Evolutionary conservation across 2,888 invertebrate species (phyloP).

Genomic region (Cryptus armator): DNA sequence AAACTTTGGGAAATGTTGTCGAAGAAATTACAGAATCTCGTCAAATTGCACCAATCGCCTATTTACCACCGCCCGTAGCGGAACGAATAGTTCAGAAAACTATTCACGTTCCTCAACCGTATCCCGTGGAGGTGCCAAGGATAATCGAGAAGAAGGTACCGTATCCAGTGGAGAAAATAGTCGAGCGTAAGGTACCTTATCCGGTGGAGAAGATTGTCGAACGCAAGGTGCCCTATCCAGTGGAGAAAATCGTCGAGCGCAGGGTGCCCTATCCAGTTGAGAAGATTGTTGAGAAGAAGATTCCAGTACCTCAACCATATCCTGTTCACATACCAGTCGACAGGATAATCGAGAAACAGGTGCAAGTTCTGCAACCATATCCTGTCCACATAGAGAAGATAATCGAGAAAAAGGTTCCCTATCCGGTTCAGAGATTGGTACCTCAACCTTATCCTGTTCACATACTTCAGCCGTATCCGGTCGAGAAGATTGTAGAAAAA

Average conservation of each 20-base stretch:
- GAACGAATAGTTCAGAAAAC: slow-evolving; percentile 85
- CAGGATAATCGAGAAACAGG: slow-evolving; percentile 88
- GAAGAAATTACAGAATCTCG: slow-evolving; percentile 14
- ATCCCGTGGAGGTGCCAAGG: slow-evolving; percentile 86
- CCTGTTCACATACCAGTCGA: slow-evolving; percentile 86
- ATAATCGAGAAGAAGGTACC: slow-evolving; percentile 85
- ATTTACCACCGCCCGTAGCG: slow-evolving; percentile 66
- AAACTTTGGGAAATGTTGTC: slow-evolving; percentile 25
- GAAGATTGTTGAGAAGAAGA: slow-evolving; percentile 86
- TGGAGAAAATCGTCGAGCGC: slow-evolving; percentile 84
- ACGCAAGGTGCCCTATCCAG: slow-evolving; percentile 86
- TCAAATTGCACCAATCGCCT: slow-evolving; percentile 3
- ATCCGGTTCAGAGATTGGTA: slow-evolving; percentile 86
- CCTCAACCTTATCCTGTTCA: slow-evolving; percentile 75
- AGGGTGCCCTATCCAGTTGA: slow-evolving; percentile 87
- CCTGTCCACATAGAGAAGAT: slow-evolving; percentile 83
- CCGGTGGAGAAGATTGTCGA: slow-evolving; percentile 84
- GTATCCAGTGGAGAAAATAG: slow-evolving; percentile 74
- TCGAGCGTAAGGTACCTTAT: slow-evolving; percentile 86
- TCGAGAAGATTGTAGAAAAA: slow-evolving; percentile 87
- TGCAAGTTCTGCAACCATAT: slow-evolving; percentile 87
- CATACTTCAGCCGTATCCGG: slow-evolving; percentile 83
- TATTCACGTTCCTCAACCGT: slow-evolving; percentile 84
- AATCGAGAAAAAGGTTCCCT: slow-evolving; percentile 86
- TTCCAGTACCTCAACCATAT: slow-evolving; percentile 86